phyloP scores from a whole-genome alignment of 2,797 vertebrate genomes.

The Parauchenoglanis punctatus region DNA sequence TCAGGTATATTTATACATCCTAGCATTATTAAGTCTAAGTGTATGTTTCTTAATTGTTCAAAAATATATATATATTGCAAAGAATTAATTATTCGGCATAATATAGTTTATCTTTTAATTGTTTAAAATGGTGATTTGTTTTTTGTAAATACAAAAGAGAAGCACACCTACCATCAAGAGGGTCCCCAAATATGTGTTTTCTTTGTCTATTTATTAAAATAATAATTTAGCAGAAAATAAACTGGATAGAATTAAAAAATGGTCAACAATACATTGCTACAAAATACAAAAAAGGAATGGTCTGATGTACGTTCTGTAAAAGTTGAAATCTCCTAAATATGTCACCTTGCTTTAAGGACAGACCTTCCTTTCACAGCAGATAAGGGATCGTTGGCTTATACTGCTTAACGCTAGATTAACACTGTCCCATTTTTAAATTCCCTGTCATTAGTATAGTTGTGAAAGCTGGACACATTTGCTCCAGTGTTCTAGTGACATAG shows the following conservation, averaged over 20 bases:
- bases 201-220: neutral
- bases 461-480: conserved; percentile 9
- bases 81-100: no score
- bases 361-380: neutral
- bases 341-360: neutral
- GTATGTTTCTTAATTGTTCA: no score
- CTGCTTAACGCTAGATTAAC: conserved; percentile 22
- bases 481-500: conserved; percentile 43
- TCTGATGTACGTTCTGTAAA: neutral
- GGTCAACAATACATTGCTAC: neutral
- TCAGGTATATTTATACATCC: no score
- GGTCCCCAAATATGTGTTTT: neutral
- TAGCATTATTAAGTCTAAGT: no score
- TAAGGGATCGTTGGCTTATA: neutral
- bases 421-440: conserved; percentile 13
- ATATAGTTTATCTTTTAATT: no score
- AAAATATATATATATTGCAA: no score
- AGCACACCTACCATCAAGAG: neutral
- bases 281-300: neutral
- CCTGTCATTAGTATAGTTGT: neutral
- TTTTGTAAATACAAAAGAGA: neutral
- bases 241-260: neutral
- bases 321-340: neutral
- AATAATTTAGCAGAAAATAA: neutral
- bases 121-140: no score